Base-by-base conservation (phyloP, 64 coral and sea anemone genomes). In the Pocillopora damicornis region DNA sequence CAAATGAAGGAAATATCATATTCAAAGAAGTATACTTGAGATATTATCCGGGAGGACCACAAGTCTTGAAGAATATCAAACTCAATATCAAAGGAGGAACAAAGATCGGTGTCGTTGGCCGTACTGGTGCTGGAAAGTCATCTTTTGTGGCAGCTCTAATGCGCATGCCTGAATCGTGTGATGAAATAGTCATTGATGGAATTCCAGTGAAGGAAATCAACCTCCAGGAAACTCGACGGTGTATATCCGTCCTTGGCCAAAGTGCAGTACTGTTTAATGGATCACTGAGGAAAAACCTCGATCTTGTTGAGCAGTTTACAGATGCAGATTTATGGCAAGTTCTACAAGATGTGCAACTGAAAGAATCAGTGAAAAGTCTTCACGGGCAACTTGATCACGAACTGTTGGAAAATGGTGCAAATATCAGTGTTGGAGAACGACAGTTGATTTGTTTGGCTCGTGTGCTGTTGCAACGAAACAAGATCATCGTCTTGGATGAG, bases 341-440 rank as follows among this genome's bases (percentile, higher is more conserved):
- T 51, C 42, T 51, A 51, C 0, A 51, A 51, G 42, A 51, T 51
- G 42, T 51, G 7, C 42, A 51, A 51, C 42, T 51, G 7, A 51
- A 51, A 51, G 42, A 51, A 7, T 51, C 7, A 4, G 42, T 51
- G 42, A 51, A 51, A 51, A 51, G 42, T 51, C 3, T 51, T 51
- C 42, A 51, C 7, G 42, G 42, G 42, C 2, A 51, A 2, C 42
- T 68, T 18, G 64, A 68, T 68, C 64, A 6, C 5, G 22, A 15
- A n/a, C 64, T 11, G 64, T 18, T 68, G 13, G 15, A 68, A 7
- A 51, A 51, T 51, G 64, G 64, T 68, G 64, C 64, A 68, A 68
- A 88, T 35, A 42, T 88, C 42, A 88, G 86, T 60, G 86, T 76
- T 38, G 86, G 86, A 61, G 86, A 88, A 88, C 74, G 86, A 17